Base-by-base conservation (phyloP, 2,888 invertebrate species). In the Linyphia triangularis region DNA sequence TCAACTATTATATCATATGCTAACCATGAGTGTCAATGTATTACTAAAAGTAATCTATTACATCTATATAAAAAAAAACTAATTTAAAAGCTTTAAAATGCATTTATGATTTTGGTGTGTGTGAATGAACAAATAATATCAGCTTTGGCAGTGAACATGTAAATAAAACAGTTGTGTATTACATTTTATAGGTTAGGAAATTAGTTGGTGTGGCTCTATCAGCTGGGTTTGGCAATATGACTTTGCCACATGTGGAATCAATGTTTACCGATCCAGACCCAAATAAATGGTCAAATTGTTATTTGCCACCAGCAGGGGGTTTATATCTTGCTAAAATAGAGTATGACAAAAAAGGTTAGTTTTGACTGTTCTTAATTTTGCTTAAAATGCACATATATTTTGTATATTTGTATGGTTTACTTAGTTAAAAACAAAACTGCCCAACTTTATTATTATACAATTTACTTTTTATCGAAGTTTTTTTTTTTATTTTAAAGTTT, bases 221-320 rank as follows among this genome's bases (percentile, higher is more conserved):
- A 5, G 94, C 95, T 0, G 96, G 95, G 6, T 92, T 92, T 89
- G 95, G 95, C 75, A 93, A 92, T 91, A 92, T 97, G 67, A 94
- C 94, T 40, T 93, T 94, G 65, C 94, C 94, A 90, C 95, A 96
- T 91, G 93, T 97, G 85, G 94, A 94, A 92, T 94, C 94, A 91
- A 96, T 97, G 96, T 93, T 97, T 81, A 95, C 96, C 92, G 94
- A 96, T 63, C 97, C 97, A 0, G 95, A 95, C 0, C 94, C 95
- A 91, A 92, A 95, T 75, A 95, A 94, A 82, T 97, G 96, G 96
- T 61, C 7, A 24, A 57, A 59, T 10, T 16, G 40, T 26, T 28
- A 10, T 0, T 28, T 88, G 28, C 88, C 88, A 16, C 83, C 90
- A 3, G 59, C 90, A 28, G 73, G 63, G 69, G 90, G 88, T 51